Conservation (phyloP, 1,140 invertebrate species). For the Sipha flava region DNA sequence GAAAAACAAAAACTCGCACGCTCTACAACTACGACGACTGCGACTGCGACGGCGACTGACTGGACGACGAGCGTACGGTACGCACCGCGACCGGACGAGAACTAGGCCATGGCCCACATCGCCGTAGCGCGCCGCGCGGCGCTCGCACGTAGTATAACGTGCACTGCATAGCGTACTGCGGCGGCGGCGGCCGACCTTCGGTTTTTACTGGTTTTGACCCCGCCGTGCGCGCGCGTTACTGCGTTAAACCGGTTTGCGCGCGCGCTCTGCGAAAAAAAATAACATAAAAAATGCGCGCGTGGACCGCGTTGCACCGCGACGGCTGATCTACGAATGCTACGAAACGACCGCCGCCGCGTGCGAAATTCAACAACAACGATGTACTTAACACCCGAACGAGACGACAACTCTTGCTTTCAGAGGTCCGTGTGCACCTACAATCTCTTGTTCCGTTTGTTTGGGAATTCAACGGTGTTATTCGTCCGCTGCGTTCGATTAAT, state of each 20-base stretch:
- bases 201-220: conserved; percentile 28
- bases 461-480: too few relatives aligned
- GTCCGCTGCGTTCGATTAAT: too few relatives aligned
- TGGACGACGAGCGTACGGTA: background rate
- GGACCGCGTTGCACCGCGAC: background rate
- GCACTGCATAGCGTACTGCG: background rate
- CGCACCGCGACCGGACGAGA: background rate
- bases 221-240: background rate
- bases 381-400: too few relatives aligned
- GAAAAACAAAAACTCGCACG: too few relatives aligned
- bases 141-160: background rate
- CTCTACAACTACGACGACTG: too few relatives aligned
- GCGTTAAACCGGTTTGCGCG: background rate
- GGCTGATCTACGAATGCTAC: background rate
- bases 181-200: conserved; percentile 17
- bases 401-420: too few relatives aligned
- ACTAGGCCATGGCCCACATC: conserved; percentile 31
- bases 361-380: too few relatives aligned
- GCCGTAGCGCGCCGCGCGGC: background rate
- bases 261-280: background rate
- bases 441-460: too few relatives aligned
- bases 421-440: too few relatives aligned
- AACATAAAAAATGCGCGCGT: background rate
- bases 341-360: too few relatives aligned
- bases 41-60: background rate